Evolutionary conservation across 2,888 invertebrate genomes (phyloP).

Genomic region (Patella ulyssiponensis): DNA sequence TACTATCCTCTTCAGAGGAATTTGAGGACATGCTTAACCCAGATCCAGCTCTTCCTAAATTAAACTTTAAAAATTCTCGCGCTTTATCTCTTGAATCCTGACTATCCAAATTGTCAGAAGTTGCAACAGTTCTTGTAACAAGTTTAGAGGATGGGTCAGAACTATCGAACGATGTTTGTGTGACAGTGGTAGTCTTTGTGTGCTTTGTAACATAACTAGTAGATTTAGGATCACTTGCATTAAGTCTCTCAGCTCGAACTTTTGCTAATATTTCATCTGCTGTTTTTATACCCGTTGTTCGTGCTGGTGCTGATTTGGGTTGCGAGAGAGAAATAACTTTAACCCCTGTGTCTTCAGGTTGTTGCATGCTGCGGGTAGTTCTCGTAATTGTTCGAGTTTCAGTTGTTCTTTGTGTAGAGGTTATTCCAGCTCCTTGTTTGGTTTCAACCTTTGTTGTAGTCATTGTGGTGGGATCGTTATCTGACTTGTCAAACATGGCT

Average conservation of each 20-base stretch:
- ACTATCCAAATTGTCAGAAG: not conserved
- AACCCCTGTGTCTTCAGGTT: slow-evolving; percentile 20
- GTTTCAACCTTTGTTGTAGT: slow-evolving; percentile 12
- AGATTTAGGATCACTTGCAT: not conserved
- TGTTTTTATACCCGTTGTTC: slow-evolving; percentile 2
- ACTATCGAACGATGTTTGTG: not conserved
- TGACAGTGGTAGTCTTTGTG: not conserved
- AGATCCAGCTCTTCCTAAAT: not conserved
- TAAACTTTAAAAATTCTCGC: not conserved
- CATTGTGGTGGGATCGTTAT: slow-evolving; percentile 14
- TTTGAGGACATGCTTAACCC: not conserved
- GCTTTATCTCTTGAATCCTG: not conserved
- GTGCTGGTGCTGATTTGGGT: not conserved
- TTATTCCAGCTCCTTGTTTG: not conserved
- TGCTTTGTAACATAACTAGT: not conserved
- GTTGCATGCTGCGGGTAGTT: not conserved
- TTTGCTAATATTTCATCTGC: slow-evolving; percentile 8
- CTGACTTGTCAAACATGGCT: slow-evolving; percentile 46
- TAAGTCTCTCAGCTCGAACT: not conserved
- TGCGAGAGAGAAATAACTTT: slow-evolving; percentile 17
- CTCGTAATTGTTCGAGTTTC: not conserved
- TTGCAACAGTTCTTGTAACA: not conserved
- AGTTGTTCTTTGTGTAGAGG: not conserved
- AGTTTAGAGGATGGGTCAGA: not conserved
- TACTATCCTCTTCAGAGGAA: not conserved